Base-by-base conservation (phyloP, 2,113 vertebrate genomes). In the Scomber colias region DNA sequence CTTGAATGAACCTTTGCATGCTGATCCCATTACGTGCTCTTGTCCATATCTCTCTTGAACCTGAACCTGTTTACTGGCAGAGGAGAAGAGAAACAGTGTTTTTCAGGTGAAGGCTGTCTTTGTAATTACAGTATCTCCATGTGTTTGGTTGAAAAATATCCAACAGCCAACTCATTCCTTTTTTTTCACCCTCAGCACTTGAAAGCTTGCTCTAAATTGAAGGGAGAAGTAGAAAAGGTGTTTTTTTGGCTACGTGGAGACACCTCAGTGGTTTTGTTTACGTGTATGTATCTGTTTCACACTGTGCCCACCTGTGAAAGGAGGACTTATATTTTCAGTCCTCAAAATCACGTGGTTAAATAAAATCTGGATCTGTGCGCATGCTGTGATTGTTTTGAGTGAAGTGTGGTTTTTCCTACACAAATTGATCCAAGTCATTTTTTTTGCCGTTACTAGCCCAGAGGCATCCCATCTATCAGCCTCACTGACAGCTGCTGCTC, bases 391-490 rank as follows among this genome's bases (percentile, higher is more conserved):
- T 51, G 65, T 27, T 64, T 48, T 68, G 15, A 69, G 15, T 31
- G 14, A 53, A 30, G 46, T 50, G 2, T 49, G 49, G 27, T 59
- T 46, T 70, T 53, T 76, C 16, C 21, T 56, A 35, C 59, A 19
- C 83, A 2, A 60, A 57, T 48, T 17, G 64, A 19, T 67, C 45
- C 27, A 31, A 57, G 56, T 68, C 31, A 68, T 62, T 82, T 27
- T 69, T 62, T 17, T 57, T 15, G 6, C 64, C 12, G 59, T 81
- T 88, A 76, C 77, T 81, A 57, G 40, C 73, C 48, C 73, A 40
- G 55, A 80, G 55, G 59, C 75, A 80, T 84, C 75, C 71, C 68
- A 79, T 78, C 62, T 35, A 76, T 90, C 82, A 83, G 73, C 69
- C 77, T 35, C 9, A 35, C 66, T 82, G 79, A 54, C 84, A 61